A percentile compares a stretch with the other conserved stretches of the same genome.
Evolutionary conservation across 2,113 vertebrate genomes (phyloP).

Genomic region (Triplophysa rosa): DNA sequence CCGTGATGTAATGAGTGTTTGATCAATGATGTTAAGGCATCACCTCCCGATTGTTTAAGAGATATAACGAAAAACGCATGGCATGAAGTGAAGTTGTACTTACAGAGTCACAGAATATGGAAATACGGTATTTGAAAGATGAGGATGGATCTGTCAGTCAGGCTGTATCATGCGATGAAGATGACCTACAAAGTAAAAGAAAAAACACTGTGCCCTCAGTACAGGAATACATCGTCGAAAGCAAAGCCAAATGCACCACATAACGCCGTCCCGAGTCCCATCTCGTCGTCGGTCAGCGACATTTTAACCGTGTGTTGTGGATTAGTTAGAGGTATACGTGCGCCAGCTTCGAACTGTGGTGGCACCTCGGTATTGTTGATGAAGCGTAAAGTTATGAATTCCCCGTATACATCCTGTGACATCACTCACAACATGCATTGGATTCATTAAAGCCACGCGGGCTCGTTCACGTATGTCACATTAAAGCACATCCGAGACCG

Average conservation of each 20-base stretch:
- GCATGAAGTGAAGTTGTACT: constrained; percentile 80
- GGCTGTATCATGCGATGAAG: constrained; percentile 92
- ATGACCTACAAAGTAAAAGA: constrained; percentile 88
- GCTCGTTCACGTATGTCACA: neutral
- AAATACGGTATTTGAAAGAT: constrained; percentile 81
- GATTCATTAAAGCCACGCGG: neutral
- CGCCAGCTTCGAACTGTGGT: constrained; percentile 48
- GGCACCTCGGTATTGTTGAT: constrained; percentile 60
- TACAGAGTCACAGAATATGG: constrained; percentile 86
- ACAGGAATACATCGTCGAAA: constrained; percentile 61
- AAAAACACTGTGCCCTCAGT: constrained; percentile 85
- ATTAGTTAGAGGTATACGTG: constrained; percentile 40
- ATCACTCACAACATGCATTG: neutral
- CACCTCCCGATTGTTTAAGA: constrained; percentile 2
- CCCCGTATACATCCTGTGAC: neutral
- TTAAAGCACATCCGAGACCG: constrained; percentile 28
- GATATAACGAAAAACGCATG: constrained; percentile 39
- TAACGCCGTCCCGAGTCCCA: neutral
- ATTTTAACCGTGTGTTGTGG: constrained; percentile 36
- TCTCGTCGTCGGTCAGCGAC: constrained; percentile 26
- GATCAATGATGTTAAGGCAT: constrained; percentile 29
- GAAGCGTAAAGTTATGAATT: constrained; percentile 57
- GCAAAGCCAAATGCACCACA: constrained; percentile 55
- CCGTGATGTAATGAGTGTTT: constrained; percentile 34
- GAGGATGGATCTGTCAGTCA: constrained; percentile 87